Percentiles rank a stretch among this genome's conserved stretches.
Evolutionary conservation across 2,888 invertebrate species (phyloP).

Genomic region (Thalpophila matura): DNA sequence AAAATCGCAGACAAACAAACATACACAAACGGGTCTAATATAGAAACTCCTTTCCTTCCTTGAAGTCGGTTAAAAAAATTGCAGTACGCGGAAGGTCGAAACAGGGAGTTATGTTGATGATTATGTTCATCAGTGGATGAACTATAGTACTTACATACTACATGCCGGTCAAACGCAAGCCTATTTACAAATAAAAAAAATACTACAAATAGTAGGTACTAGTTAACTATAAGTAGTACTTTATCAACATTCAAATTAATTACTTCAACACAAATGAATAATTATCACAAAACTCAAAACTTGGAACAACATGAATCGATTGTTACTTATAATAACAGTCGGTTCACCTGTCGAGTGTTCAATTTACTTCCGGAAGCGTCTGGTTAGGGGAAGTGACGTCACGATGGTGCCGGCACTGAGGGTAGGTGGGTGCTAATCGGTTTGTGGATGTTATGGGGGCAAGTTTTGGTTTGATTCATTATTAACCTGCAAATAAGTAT

Average conservation of each 20-base stretch:
- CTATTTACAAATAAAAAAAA: no score
- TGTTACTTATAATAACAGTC: constrained; percentile 13
- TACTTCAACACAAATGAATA: constrained; percentile 34
- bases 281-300: constrained; percentile 15
- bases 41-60: no score
- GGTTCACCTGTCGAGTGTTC: constrained; percentile 55
- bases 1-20: no score
- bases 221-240: constrained; percentile 1
- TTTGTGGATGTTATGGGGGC: constrained; percentile 23
- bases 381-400: constrained; percentile 62
- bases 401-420: constrained; percentile 33
- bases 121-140: no score
- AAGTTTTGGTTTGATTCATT: constrained; percentile 8
- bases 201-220: no score
- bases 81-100: no score
- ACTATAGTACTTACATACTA: no score
- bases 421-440: constrained; percentile 33
- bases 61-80: no score
- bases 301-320: constrained; percentile 41
- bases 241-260: constrained; percentile 32
- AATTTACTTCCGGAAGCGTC: constrained; percentile 64
- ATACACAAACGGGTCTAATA: no score
- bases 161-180: no score
- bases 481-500: no score
- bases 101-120: no score